Evolutionary conservation across 2,797 vertebrate species (phyloP).

Genomic region (Acrossocheilus wenchowensis): DNA sequence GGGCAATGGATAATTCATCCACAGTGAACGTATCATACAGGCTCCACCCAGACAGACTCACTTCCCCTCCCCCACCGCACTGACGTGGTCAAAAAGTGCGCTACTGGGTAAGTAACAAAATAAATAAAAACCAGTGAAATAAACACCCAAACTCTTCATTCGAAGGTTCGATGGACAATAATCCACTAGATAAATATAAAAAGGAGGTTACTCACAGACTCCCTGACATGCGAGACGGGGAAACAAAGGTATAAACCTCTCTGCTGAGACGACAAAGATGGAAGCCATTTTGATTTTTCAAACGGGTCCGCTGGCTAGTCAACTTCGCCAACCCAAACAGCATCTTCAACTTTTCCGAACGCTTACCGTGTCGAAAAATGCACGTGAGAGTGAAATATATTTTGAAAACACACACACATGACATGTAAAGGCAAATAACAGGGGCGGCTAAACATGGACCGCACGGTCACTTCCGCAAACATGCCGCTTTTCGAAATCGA

Average conservation of each 20-base stretch:
- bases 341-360: conserved; percentile 30
- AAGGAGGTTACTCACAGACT: conserved; percentile 32
- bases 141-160: conserved; percentile 13
- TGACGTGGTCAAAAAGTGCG: conserved; percentile 63
- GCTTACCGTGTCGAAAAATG: conserved; percentile 17
- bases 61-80: conserved; percentile 64
- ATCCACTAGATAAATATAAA: conserved; percentile 30
- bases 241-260: conserved; percentile 43
- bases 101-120: conserved; percentile 48
- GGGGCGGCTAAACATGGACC: conserved; percentile 35
- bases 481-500: conserved; percentile 61
- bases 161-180: background rate
- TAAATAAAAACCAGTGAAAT: conserved; percentile 37
- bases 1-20: conserved; percentile 32
- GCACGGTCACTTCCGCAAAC: conserved; percentile 66
- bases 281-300: conserved; percentile 66
- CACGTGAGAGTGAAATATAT: background rate
- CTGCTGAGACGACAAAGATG: conserved; percentile 62
- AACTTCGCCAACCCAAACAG: conserved; percentile 50
- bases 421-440: conserved; percentile 23
- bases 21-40: conserved; percentile 36
- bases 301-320: conserved; percentile 51
- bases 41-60: conserved; percentile 55
- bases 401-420: background rate
- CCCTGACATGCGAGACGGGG: conserved; percentile 7